Base-by-base conservation (phyloP, 2,797 vertebrate genomes). In the Sebastes trivittatus region DNA sequence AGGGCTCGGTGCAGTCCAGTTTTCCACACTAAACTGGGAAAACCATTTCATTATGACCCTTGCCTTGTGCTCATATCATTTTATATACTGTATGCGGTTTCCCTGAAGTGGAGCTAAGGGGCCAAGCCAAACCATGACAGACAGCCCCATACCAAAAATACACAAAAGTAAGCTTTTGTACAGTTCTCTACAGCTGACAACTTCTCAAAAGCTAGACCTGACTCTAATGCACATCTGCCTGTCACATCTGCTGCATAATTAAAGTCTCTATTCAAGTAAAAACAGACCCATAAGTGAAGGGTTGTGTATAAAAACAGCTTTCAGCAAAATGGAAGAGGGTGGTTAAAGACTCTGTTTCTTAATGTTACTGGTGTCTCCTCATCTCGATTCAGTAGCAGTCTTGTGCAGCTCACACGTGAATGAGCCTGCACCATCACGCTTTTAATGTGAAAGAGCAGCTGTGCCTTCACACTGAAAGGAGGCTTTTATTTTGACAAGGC, bases 401-500 rank as follows among this genome's bases (percentile, higher is more conserved):
- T 78, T 61, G 46, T 62, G 75, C n/a, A 54, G 22, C 65, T 36
- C 62, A 84, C 80, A 79, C 8, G 29, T 73, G 86, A 90, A 67
- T 77, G 32, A 49, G 61, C 82, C 42, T 13, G 46, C 32, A 32
- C 72, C 14, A 79, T 84, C 62, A 49, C 38, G 42, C 85, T 91
- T 92, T 94, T 94, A 91, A 89, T 88, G 80, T 90, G 92, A 90
- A 93, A 88, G 88, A 81, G 89, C 92, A 93, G 92, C 90, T 94
- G 94, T 84, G 89, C 70, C 38, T 58, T 89, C 77, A 60, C 16
- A 75, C 84, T 93, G 87, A 94, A 93, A 93, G 86, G 85, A 58
- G 71, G 78, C 91, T 85, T 88, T 90, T 92, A 93, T 87, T 93
- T 88, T 92, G 89, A 89, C 82, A 88, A 73, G 66, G 80, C 79